Base-by-base conservation (phyloP, 2,113 vertebrate species). In the Morone chrysops region DNA sequence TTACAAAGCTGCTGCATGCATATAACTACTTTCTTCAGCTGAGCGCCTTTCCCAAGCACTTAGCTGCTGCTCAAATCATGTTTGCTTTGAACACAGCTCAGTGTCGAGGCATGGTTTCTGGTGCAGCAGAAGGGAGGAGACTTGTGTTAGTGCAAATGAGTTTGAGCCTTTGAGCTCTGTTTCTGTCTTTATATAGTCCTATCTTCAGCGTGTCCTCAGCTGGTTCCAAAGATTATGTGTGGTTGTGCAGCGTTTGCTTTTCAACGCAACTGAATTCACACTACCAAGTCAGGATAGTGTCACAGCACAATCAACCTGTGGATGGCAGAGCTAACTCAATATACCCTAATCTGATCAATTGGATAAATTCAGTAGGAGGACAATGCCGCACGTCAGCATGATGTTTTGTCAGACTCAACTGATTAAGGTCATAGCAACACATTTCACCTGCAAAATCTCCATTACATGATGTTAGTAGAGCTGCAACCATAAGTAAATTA, bases 61-160 rank as follows among this genome's bases (percentile, higher is more conserved):
- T 77, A 83, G 80, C 72, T 25, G 36, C 68, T 74, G 43, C 78
- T 86, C 70, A 83, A 88, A 89, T 89, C 76, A 80, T 72, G 70
- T 91, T 89, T 72, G 53, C 89, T 90, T 85, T 89, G 73, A 89
- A 85, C 76, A 66, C 70, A 54, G 69, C 71, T 86, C 70, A n/a
- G 78, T 51, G 83, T 85, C 38, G 9, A 45, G 50, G 67, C 20
- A 45, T 56, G 48, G 63, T 74, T 75, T 77, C 40, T 81, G 63
- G 54, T 80, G 78, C 80, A 22, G 73, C 78, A 78, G 75, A 71
- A 56, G 31, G 61, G 81, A 86, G 85, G 78, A 83, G 68, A 78
- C 82, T 72, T 83, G 65, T 1, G 36, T 81, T 70, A 9, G 50
- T 48, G 76, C 70, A 81, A 81, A 71, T 74, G 68, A 75, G 60